phyloP scores from a whole-genome alignment of 2,888 invertebrate genomes.

The Abrostola triplasia region DNA sequence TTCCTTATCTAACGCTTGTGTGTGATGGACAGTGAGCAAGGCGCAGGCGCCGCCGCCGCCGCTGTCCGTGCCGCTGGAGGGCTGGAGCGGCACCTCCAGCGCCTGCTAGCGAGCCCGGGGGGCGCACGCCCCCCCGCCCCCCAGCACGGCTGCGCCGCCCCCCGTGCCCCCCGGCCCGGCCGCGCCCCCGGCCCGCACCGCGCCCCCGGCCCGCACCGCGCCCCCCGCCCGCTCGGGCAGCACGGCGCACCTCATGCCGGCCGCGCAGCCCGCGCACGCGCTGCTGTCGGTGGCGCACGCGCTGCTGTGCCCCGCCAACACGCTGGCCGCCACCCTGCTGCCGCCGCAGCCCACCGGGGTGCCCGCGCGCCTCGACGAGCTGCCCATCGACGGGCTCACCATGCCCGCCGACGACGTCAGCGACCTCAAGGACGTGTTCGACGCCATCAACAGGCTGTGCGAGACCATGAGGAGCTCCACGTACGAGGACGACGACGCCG shows the following conservation, averaged over 20 bases:
- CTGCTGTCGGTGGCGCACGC: slow-evolving; percentile 66
- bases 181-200: neutral
- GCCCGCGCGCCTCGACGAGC: slow-evolving; percentile 33
- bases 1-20: slow-evolving; percentile 8
- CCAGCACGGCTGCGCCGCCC: slow-evolving; percentile 40
- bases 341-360: slow-evolving; percentile 73
- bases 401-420: slow-evolving; percentile 75
- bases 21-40: slow-evolving; percentile 80
- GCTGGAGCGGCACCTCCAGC: slow-evolving; percentile 87
- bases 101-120: slow-evolving; percentile 86
- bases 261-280: slow-evolving; percentile 60
- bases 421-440: slow-evolving; percentile 83
- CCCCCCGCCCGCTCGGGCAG: slow-evolving; percentile 38
- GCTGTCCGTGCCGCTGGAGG: slow-evolving; percentile 86
- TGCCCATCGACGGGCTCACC: slow-evolving; percentile 75
- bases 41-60: slow-evolving; percentile 90
- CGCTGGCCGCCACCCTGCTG: slow-evolving; percentile 53
- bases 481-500: slow-evolving; percentile 62
- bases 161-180: neutral
- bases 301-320: slow-evolving; percentile 63
- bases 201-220: slow-evolving; percentile 14
- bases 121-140: slow-evolving; percentile 67
- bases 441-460: slow-evolving; percentile 84
- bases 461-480: slow-evolving; percentile 82
- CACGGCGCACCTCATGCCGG: slow-evolving; percentile 23